A percentile compares a stretch with the other conserved stretches of the same genome.
These are phyloP conservation scores for Hozukius guyotensis DNA, from an alignment of 2,797 vertebrate genomes.

Conservation along the genomic window DNA sequence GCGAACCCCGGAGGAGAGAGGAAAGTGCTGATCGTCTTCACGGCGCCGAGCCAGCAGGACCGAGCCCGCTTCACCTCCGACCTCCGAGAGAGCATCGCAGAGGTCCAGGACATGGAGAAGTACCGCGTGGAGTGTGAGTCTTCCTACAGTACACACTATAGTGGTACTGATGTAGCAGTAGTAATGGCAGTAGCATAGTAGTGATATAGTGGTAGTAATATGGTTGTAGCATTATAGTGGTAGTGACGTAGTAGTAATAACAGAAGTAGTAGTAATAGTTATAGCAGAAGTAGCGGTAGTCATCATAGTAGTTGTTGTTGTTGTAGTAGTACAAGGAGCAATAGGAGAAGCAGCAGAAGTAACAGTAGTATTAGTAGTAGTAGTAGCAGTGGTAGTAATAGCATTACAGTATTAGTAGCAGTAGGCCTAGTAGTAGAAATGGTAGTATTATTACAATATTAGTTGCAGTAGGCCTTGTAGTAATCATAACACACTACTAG, in stretches of 20 bases:
- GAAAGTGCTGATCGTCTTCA: constrained; percentile 93
- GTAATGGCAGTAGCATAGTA: background rate
- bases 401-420: no score
- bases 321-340: no score
- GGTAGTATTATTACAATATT: no score
- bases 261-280: no score
- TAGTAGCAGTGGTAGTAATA: no score
- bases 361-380: no score
- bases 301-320: no score
- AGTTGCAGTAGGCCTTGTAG: no score
- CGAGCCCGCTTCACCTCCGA: constrained; percentile 91
- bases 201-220: background rate
- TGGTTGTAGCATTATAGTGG: background rate
- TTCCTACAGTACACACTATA: no score
- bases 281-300: background rate
- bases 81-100: constrained; percentile 91
- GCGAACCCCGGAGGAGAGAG: constrained; percentile 91
- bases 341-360: no score
- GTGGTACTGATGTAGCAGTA: constrained; percentile 13
- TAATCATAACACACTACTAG: no score
- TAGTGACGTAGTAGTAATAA: background rate
- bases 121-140: constrained; percentile 93
- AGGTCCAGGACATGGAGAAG: constrained; percentile 97
- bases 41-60: constrained; percentile 93
- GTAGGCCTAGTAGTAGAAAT: no score